phyloP scores from a whole-genome alignment of 1,140 invertebrate species.

The Vanessa tameamea region DNA sequence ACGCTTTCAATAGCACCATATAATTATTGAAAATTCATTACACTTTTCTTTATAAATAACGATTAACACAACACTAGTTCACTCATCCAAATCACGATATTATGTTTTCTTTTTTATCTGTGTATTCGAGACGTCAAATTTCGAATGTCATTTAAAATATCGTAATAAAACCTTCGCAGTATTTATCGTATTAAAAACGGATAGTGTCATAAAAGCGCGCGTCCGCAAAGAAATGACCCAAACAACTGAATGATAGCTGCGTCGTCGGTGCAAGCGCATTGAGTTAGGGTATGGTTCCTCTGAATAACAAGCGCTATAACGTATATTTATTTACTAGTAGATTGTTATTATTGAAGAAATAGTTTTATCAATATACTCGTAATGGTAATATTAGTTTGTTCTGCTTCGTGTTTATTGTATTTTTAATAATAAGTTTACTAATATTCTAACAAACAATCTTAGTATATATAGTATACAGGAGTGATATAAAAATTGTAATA shows the following conservation, averaged over 20 bases:
- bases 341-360: too few relatives aligned
- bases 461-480: too few relatives aligned
- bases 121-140: neutral
- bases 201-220: slow-evolving; percentile 35
- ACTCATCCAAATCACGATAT: neutral
- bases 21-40: slow-evolving; percentile 20
- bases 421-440: too few relatives aligned
- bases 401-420: too few relatives aligned
- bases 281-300: neutral
- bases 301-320: neutral
- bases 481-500: too few relatives aligned
- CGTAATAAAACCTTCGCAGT: slow-evolving; percentile 1
- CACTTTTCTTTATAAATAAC: slow-evolving; percentile 7
- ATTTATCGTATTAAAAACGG: slow-evolving; percentile 7
- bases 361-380: too few relatives aligned
- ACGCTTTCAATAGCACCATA: slow-evolving; percentile 5
- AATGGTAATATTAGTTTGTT: too few relatives aligned
- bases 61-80: slow-evolving; percentile 5
- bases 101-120: slow-evolving; percentile 5
- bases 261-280: slow-evolving; percentile 43
- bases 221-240: slow-evolving; percentile 50
- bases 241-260: slow-evolving; percentile 54
- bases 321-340: too few relatives aligned
- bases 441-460: too few relatives aligned
- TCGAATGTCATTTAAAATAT: slow-evolving; percentile 16